Evolutionary conservation across 2,113 vertebrate species (phyloP).

Genomic region (human (Homo sapiens)): DNA sequence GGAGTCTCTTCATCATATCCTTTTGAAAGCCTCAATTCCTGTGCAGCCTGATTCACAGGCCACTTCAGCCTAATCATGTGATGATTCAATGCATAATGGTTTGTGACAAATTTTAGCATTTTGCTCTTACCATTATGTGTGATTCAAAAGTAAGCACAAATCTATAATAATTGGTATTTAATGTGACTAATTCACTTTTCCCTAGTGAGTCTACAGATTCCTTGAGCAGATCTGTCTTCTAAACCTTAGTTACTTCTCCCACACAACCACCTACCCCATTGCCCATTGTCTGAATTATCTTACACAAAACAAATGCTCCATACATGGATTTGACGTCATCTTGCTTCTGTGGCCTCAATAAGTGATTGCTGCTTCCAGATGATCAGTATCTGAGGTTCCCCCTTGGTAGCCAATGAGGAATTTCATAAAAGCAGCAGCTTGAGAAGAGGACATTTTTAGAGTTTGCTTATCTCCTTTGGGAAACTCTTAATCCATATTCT

Average conservation of each 20-base stretch:
- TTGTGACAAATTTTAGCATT: slow-evolving; percentile 23
- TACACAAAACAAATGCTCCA: not conserved
- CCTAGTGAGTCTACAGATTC: not conserved
- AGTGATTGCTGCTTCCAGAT: not conserved
- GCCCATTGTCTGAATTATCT: not conserved
- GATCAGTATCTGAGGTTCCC: not conserved
- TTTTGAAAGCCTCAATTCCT: not conserved
- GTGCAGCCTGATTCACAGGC: not conserved
- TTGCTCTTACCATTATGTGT: not conserved
- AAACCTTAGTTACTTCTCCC: slow-evolving; percentile 14
- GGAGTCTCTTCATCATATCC: not conserved
- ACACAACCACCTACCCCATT: not conserved
- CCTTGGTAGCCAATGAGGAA: not conserved
- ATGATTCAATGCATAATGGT: not conserved
- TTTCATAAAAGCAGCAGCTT: not conserved
- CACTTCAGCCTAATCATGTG: not conserved
- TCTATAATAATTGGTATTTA: not conserved
- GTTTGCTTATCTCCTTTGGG: not conserved
- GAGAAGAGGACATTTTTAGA: not conserved
- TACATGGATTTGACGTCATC: not conserved
- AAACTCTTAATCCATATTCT: not conserved
- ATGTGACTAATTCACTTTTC: not conserved
- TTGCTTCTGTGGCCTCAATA: not conserved
- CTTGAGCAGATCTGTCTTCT: not conserved
- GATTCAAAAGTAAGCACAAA: slow-evolving; percentile 10